Evolutionary conservation across 2,888 invertebrate genomes (phyloP), one percentile per base, ranked within the genome.

Genomic region (Mimumesa dahlbomi): DNA sequence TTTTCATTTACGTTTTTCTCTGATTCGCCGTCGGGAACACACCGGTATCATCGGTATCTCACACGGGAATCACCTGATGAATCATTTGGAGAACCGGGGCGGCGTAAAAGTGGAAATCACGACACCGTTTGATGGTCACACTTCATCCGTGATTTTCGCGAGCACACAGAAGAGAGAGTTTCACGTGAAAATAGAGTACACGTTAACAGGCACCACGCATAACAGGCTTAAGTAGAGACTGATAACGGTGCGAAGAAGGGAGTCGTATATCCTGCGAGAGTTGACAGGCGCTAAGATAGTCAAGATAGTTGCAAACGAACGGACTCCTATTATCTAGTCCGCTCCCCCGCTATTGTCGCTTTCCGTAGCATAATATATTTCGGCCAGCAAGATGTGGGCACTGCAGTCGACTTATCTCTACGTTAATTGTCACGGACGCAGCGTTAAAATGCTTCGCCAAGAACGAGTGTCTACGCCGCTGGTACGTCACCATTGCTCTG

Each of bases 381-480:
- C 71, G 70, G 62, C 65, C 61, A 63, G 59, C 68, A 69, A 62
- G 65, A 77, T 63, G 53, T 64, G 75, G 64, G 62, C 58, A 67
- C 48, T 67, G 67, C 75, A 79, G 67, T 65, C 66, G 69, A 76
- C 75, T 79, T 66, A 80, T 76, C 43, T 73, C 63, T 64, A 65
- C 73, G 74, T 82, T 82, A 71, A 81, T 81, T 81, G 69, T 74
- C 68, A 82, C 68, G 81, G 81, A 83, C 73, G 81, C 83, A 81
- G 83, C 83, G 66, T 76, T 83, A 79, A 78, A 81, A 74, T 79
- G 73, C 73, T 68, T 79, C 82, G 54, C 45, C 82, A 57, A 64
- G 64, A 42, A 63, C 81, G 38, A 59, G 66, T 48, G 43, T 65
- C 79, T 63, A 78, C 78, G 62, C 58, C 66, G 75, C 69, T 67